Conservation (phyloP, 2,797 vertebrate species). For the Oryzias sinensis region DNA sequence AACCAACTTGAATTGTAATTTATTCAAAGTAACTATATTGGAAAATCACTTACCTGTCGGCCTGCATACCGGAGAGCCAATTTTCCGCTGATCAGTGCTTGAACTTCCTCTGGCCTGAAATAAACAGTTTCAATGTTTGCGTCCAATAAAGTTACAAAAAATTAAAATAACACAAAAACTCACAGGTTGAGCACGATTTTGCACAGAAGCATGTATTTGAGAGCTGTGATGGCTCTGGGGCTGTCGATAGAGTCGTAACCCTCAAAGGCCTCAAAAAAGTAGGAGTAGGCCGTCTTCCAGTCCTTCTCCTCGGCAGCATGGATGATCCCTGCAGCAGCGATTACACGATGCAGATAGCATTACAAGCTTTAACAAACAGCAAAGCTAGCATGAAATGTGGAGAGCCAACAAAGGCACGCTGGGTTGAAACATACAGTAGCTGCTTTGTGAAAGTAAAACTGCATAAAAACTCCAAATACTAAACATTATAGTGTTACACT, state of each 20-base stretch:
- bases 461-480: neutral
- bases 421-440: neutral
- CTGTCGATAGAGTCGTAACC: constrained; percentile 97
- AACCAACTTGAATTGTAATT: too few species aligned
- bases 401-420: neutral
- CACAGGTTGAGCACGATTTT: constrained; percentile 98
- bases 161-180: constrained; percentile 46
- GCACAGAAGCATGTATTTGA: constrained; percentile 99
- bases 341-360: neutral
- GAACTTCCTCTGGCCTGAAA: constrained; percentile 94
- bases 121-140: neutral
- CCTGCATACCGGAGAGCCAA: constrained; percentile 91
- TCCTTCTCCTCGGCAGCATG: constrained; percentile 99
- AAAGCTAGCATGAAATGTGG: constrained; percentile 1
- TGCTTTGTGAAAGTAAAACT: neutral
- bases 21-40: too few species aligned
- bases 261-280: constrained; percentile 98
- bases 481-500: neutral
- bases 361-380: neutral
- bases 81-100: constrained; percentile 94
- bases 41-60: constrained; percentile 82
- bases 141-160: neutral
- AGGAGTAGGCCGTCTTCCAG: constrained; percentile 99
- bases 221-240: constrained; percentile 92
- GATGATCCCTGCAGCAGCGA: constrained; percentile 85